Percentiles rank a stretch among this genome's conserved stretches.
These are phyloP conservation scores for Sinocyclocheilus grahami DNA, from an alignment of 2,113 vertebrate species.

Conservation along the genomic window DNA sequence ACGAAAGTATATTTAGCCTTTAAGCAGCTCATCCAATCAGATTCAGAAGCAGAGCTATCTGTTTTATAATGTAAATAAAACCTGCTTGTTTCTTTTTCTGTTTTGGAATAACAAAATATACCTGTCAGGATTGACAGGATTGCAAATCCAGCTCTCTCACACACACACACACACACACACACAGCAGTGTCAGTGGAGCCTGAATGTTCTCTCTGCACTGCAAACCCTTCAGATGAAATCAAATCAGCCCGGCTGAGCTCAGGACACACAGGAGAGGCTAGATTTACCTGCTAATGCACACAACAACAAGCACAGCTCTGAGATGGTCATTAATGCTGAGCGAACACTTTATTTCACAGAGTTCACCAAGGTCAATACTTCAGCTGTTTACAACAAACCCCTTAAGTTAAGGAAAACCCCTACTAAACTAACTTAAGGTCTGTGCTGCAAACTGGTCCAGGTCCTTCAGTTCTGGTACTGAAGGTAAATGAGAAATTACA, in stretches of 20 bases:
- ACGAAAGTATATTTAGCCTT: background rate
- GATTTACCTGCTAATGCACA: constrained; percentile 26
- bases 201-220: background rate
- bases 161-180: background rate
- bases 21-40: background rate
- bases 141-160: background rate
- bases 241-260: background rate
- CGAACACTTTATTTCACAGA: constrained; percentile 12
- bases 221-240: constrained; percentile 29
- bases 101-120: background rate
- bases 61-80: background rate
- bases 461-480: background rate
- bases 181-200: background rate
- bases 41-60: background rate
- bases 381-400: background rate
- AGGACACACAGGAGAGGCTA: constrained; percentile 9
- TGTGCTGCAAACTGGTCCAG: background rate
- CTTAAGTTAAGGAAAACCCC: background rate
- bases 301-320: background rate
- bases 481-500: background rate
- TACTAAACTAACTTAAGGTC: background rate
- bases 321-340: constrained; percentile 21
- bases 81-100: background rate
- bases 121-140: background rate
- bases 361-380: background rate